phyloP scores from a whole-genome alignment of 1,140 invertebrate genomes.

The Apocrypta bakeri region DNA sequence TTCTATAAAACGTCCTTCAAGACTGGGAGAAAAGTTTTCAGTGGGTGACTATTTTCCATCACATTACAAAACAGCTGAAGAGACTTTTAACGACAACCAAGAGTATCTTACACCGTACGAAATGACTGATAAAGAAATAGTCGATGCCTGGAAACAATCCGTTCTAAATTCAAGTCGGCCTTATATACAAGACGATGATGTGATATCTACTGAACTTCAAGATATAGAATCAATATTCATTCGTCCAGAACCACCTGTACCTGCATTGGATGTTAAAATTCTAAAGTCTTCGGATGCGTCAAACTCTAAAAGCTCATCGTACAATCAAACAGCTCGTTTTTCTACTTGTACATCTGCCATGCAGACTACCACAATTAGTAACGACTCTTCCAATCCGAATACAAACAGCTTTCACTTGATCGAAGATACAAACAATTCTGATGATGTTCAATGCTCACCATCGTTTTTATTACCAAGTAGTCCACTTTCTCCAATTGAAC shows the following conservation, averaged over 20 bases:
- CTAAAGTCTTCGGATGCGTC: background rate
- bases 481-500: no score
- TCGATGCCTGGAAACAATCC: slow-evolving; percentile 59
- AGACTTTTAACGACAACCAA: slow-evolving; percentile 17
- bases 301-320: background rate
- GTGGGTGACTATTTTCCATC: background rate
- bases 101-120: slow-evolving; percentile 53
- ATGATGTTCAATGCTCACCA: background rate
- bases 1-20: background rate
- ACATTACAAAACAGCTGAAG: background rate
- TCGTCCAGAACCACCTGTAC: slow-evolving; percentile 59
- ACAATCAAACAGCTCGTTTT: background rate
- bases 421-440: background rate
- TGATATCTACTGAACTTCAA: background rate
- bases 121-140: slow-evolving; percentile 40
- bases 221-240: slow-evolving; percentile 54
- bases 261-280: slow-evolving; percentile 52
- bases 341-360: background rate
- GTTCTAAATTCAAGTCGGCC: slow-evolving; percentile 46
- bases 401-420: background rate
- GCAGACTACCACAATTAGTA: background rate
- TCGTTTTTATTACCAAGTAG: background rate
- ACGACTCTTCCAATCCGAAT: background rate
- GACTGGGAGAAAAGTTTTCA: background rate
- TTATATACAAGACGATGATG: background rate